Conservation (phyloP, 2,888 invertebrate species). For the Quadroppia sp. region DNA sequence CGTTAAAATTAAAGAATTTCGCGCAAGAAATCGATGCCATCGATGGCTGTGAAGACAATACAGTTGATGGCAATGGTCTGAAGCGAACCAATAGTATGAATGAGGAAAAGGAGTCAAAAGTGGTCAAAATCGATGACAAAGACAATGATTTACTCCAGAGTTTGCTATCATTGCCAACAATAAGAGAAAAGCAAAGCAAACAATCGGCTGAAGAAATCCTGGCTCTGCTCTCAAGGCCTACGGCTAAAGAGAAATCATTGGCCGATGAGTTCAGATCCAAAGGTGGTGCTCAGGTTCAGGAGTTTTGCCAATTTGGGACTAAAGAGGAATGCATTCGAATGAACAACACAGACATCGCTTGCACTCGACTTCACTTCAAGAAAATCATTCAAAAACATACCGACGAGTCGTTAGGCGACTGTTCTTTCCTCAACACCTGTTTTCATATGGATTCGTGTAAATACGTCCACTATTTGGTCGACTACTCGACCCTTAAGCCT, state of each 20-base stretch:
- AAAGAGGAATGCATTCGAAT: constrained; percentile 71
- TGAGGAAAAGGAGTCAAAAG: constrained; percentile 45
- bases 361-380: constrained; percentile 89
- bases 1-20: constrained; percentile 54
- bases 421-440: constrained; percentile 95
- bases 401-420: constrained; percentile 90
- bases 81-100: constrained; percentile 38
- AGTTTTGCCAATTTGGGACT: constrained; percentile 95
- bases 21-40: constrained; percentile 41
- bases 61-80: constrained; percentile 36
- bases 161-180: constrained; percentile 82
- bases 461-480: constrained; percentile 97
- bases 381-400: constrained; percentile 95
- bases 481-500: constrained; percentile 52
- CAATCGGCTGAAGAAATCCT: constrained; percentile 93
- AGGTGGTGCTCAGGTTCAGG: constrained; percentile 68
- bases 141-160: constrained; percentile 59
- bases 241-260: constrained; percentile 90
- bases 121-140: constrained; percentile 45
- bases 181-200: constrained; percentile 90
- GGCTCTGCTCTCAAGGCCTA: constrained; percentile 86
- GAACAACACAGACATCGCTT: constrained; percentile 59
- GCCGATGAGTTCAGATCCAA: constrained; percentile 93
- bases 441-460: constrained; percentile 99
- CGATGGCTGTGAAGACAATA: constrained; percentile 43